Evolutionary conservation across 2,888 invertebrate genomes (phyloP).

Genomic region (Anarsia innoxiella): DNA sequence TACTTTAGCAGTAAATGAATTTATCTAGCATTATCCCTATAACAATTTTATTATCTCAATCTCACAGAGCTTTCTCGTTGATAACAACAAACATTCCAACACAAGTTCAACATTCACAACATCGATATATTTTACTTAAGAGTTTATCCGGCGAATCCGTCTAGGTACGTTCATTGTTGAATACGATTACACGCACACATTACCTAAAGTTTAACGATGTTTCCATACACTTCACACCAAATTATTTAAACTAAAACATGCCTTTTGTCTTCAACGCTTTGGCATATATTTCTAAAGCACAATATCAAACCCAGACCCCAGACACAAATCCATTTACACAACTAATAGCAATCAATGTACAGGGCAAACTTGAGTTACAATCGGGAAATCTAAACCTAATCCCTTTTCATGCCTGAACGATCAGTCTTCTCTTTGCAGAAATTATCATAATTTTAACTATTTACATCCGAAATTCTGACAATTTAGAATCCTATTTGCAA

Average conservation of each 20-base stretch:
- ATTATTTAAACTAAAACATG: conserved; percentile 29
- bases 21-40: conserved; percentile 32
- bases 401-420: conserved; percentile 64
- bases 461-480: conserved; percentile 31
- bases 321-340: conserved; percentile 36
- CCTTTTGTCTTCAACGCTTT: conserved; percentile 29
- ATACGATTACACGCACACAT: no score
- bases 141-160: no score
- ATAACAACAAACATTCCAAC: conserved; percentile 12
- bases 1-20: no score
- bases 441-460: conserved; percentile 61
- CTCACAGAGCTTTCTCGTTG: conserved; percentile 1
- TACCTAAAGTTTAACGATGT: conserved; percentile 4
- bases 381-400: conserved; percentile 58
- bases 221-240: background rate
- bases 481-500: conserved; percentile 2
- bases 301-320: conserved; percentile 24
- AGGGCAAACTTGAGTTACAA: conserved; percentile 57
- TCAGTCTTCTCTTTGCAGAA: conserved; percentile 74
- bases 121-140: no score
- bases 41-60: conserved; percentile 16
- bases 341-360: conserved; percentile 43
- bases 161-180: no score
- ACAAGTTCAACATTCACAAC: conserved; percentile 18
- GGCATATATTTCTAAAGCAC: conserved; percentile 31